Percentiles rank a stretch among this genome's conserved stretches.
Conservation (phyloP, 1,140 invertebrate species). For the Macrobrachium rosenbergii region DNA sequence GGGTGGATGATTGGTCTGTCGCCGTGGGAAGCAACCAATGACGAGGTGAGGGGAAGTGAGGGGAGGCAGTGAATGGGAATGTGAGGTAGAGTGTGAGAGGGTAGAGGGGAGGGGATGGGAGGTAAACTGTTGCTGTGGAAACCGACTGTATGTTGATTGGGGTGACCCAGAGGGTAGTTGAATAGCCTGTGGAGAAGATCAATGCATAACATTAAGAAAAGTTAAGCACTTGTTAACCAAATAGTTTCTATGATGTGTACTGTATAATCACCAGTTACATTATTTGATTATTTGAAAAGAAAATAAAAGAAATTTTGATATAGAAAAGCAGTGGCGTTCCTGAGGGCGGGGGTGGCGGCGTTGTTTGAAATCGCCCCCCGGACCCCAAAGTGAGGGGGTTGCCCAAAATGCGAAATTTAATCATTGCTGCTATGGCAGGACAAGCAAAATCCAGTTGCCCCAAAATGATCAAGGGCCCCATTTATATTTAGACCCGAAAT, state of each 20-base stretch:
- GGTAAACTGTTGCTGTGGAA: conserved; percentile 40
- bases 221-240: background rate
- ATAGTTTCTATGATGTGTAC: background rate
- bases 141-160: conserved; percentile 65
- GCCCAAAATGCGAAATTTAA: no score
- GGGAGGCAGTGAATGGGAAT: conserved; percentile 44
- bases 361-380: no score
- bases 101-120: conserved; percentile 29
- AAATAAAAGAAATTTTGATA: background rate
- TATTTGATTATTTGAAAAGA: background rate
- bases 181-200: conserved; percentile 55
- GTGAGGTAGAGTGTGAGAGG: conserved; percentile 32
- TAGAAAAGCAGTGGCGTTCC: no score
- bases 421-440: no score
- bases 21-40: conserved; percentile 30
- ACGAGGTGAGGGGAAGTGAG: conserved; percentile 37
- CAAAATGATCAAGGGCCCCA: no score
- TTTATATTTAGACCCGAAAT: no score
- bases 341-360: no score
- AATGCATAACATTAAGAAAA: background rate
- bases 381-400: no score
- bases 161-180: conserved; percentile 60
- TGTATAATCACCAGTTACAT: background rate
- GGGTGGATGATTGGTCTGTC: conserved; percentile 46
- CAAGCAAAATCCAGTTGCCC: no score